Base-by-base conservation (phyloP, 1,140 invertebrate species). In the Amphibalanus amphitrite region DNA sequence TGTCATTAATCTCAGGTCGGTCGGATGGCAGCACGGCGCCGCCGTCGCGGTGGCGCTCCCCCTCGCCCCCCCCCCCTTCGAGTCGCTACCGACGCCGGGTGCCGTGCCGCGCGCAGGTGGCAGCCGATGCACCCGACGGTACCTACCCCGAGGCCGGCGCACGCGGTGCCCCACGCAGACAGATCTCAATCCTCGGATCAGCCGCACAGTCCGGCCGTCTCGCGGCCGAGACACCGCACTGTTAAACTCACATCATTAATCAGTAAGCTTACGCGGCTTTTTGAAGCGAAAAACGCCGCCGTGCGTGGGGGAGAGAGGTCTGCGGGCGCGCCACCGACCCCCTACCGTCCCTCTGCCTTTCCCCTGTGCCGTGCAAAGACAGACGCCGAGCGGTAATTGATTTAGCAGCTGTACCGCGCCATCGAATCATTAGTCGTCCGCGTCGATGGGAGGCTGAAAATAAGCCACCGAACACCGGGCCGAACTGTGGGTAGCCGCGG, bases 181-280 rank as follows among this genome's bases (percentile, higher is more conserved):
- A 1, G 47, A 20, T 38, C 33, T 38, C 33, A 38, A 38, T 38
- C 33, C 33, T 15, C 17, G 47, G 47, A 59, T 59, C 47, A 59
- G 47, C 10, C 6, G 47, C 47, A 59, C 47, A 59, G 23, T 59
- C 47, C 47, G 23, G 47, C 47, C 47, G 47, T 59, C 47, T 20
- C 10, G 10, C 47, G 33, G 33, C 33, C 17, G 13, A 65, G 77
- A 78, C 10, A 80, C 80, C 28, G 80, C 33, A n/a, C n/a, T n/a
- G n/a, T n/a, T n/a, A n/a, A n/a, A n/a, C 81, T 0, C 76, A 75
- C 71, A 79, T 72, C 76, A 75, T 76, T 65, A 59, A 59, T 76
- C 74, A 28, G 76, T 74, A 6, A 77, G 71, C n/a, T 77, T 76
- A 26, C 71, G 72, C 23, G 73, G 70, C 29, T 73, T 64, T 29